Percentiles rank a stretch among this genome's conserved stretches.
These are phyloP conservation scores for Drosophila leontia DNA, from an alignment of 1,140 invertebrate species.

Conservation along the genomic window DNA sequence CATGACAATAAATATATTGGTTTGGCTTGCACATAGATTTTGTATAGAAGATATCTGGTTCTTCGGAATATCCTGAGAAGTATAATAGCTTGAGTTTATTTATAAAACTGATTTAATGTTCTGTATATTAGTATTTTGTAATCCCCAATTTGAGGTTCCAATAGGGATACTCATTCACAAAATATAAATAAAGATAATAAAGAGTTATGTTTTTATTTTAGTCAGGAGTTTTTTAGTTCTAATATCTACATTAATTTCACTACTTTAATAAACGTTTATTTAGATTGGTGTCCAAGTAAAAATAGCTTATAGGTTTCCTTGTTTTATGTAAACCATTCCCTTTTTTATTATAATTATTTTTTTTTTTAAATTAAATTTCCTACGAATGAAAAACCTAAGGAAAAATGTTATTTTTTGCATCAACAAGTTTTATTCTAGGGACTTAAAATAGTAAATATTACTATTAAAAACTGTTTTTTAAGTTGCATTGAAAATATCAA, in stretches of 20 bases:
- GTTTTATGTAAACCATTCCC: background rate
- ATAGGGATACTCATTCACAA: background rate
- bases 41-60: background rate
- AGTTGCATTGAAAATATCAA: too few species aligned
- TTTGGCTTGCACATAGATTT: background rate
- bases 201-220: background rate
- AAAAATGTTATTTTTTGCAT: background rate
- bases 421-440: too few species aligned
- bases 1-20: slow-evolving; percentile 2
- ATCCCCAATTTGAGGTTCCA: background rate
- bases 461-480: too few species aligned
- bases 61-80: background rate
- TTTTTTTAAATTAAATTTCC: background rate
- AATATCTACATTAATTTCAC: background rate
- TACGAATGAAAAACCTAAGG: too few species aligned
- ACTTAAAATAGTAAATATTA: too few species aligned
- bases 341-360: background rate
- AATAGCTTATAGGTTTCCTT: background rate
- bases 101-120: background rate
- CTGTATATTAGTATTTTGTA: background rate
- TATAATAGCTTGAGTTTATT: background rate
- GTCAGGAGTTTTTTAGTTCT: too few species aligned
- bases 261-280: background rate
- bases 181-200: background rate
- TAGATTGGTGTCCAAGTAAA: accelerated